Conservation (phyloP, 2,113 vertebrate genomes). For the Microcebus tavaratra region DNA sequence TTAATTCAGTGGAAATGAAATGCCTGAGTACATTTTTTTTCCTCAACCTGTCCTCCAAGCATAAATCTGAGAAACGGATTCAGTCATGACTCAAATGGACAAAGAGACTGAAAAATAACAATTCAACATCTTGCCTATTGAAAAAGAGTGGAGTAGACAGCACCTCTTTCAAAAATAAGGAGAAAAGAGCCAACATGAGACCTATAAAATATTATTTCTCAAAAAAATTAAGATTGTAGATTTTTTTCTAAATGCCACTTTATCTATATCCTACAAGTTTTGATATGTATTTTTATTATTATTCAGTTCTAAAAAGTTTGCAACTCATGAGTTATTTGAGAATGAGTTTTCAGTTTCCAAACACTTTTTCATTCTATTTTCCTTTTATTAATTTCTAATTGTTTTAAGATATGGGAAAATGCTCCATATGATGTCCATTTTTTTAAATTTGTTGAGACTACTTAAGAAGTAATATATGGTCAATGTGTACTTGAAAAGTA, state of each 20-base stretch:
- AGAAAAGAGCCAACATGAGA: not conserved
- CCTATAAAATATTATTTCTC: conserved; percentile 17
- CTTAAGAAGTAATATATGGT: not conserved
- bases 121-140: not conserved
- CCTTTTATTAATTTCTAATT: conserved; percentile 22
- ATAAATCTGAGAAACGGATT: not conserved
- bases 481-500: not conserved
- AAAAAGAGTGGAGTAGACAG: not conserved
- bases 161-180: not conserved
- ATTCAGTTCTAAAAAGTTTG: not conserved
- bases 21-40: not conserved
- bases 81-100: not conserved
- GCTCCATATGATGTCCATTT: not conserved
- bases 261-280: not conserved
- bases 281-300: not conserved
- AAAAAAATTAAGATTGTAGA: not conserved
- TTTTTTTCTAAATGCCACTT: not conserved
- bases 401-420: not conserved
- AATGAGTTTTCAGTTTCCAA: not conserved
- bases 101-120: not conserved
- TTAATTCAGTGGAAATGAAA: conserved; percentile 15
- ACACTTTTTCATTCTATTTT: not conserved
- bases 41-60: not conserved
- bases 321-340: not conserved
- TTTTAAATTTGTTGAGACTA: not conserved